Evolutionary conservation across 2,113 vertebrate species (phyloP).

Genomic region (Gavialis gangeticus): DNA sequence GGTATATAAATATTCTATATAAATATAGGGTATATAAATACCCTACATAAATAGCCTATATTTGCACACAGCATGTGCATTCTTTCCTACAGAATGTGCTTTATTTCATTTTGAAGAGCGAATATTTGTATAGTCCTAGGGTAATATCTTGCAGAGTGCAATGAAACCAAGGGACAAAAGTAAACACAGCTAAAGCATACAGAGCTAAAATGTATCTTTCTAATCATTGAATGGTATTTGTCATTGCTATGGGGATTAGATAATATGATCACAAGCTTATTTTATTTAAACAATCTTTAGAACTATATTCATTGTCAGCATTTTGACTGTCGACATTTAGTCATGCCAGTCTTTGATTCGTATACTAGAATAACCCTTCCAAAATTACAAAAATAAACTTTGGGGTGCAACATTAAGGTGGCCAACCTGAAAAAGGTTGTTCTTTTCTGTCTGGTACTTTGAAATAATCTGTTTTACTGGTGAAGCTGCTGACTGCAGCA

Average conservation of each 20-base stretch:
- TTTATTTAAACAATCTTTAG: constrained; percentile 38
- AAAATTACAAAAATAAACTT: constrained; percentile 81
- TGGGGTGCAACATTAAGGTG: constrained; percentile 52
- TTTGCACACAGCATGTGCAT: constrained; percentile 4
- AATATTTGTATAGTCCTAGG: constrained; percentile 18
- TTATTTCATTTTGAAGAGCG: constrained; percentile 19
- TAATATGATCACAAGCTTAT: constrained; percentile 10
- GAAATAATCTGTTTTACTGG: constrained; percentile 1
- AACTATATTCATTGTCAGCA: background rate
- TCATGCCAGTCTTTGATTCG: constrained; percentile 7
- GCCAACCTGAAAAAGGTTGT: constrained; percentile 45
- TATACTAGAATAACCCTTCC: constrained; percentile 23
- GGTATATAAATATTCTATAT: too few species aligned
- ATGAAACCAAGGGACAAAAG: constrained; percentile 58
- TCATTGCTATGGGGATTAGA: constrained; percentile 22
- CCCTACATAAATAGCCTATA: background rate
- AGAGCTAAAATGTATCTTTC: constrained; percentile 32
- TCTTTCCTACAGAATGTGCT: background rate
- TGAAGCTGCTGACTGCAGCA: constrained; percentile 12
- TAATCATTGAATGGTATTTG: constrained; percentile 23
- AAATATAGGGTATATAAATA: too few species aligned
- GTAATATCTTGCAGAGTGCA: constrained; percentile 50
- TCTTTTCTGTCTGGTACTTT: constrained; percentile 20
- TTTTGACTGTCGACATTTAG: background rate
- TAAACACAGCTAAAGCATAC: constrained; percentile 49